These are phyloP conservation scores for Nothura maculosa DNA, from an alignment of 2,797 vertebrate genomes.

Conservation along the genomic window DNA sequence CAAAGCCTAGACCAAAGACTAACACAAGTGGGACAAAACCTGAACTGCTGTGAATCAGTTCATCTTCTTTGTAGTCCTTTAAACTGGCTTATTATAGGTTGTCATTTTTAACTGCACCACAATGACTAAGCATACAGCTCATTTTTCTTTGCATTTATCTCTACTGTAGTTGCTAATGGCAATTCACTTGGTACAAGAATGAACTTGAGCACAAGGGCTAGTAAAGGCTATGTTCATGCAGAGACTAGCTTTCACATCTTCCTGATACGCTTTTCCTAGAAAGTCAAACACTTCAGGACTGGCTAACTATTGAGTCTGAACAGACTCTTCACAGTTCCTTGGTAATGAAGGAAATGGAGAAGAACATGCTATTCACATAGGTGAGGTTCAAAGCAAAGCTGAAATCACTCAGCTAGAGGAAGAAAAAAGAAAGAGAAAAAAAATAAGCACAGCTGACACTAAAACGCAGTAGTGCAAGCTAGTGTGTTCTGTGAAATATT, in stretches of 20 bases:
- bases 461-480: not conserved
- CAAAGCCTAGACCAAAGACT: not conserved
- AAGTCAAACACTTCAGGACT: not conserved
- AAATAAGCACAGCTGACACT: not conserved
- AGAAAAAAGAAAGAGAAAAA: not conserved
- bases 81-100: not conserved
- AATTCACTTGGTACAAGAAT: rapidly evolving
- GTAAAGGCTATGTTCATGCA: not conserved
- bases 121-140: not conserved
- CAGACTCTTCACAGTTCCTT: not conserved
- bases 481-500: not conserved
- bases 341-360: not conserved
- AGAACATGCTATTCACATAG: not conserved
- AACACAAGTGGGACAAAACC: not conserved
- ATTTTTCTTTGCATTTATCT: not conserved
- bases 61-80: not conserved
- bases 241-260: not conserved
- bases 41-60: not conserved
- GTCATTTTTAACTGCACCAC: not conserved
- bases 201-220: not conserved
- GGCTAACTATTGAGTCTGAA: not conserved
- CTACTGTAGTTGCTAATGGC: not conserved
- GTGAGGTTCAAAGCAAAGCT: not conserved
- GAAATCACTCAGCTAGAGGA: not conserved
- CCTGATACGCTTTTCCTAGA: constrained; percentile 12